Conservation (phyloP, 2,113 vertebrate species). For the Trachemys scripta region DNA sequence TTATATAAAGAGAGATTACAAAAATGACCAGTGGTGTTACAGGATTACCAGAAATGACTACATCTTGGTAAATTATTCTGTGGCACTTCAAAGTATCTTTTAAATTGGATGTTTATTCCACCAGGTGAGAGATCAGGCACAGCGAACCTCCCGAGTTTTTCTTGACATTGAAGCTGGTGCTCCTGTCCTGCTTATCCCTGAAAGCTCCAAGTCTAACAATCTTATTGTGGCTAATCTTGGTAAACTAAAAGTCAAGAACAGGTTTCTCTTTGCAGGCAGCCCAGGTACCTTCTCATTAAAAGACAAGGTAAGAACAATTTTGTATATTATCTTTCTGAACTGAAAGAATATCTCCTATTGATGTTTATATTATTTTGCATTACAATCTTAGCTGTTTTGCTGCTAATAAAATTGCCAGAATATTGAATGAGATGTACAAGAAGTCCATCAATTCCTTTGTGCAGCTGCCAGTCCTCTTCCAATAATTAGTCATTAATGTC, state of each 20-base stretch:
- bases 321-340: neutral
- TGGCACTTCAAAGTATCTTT: neutral
- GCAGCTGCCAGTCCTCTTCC: neutral
- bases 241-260: conserved; percentile 93
- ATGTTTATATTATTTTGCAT: neutral
- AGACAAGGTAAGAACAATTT: conserved; percentile 90
- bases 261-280: conserved; percentile 88
- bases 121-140: conserved; percentile 93
- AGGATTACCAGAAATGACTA: neutral
- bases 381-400: neutral
- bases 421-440: neutral
- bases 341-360: neutral
- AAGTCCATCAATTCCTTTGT: neutral
- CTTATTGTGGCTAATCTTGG: conserved; percentile 96
- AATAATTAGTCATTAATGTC: neutral
- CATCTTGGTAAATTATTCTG: neutral
- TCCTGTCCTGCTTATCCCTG: conserved; percentile 95
- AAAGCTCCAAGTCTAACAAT: conserved; percentile 91
- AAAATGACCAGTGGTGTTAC: neutral
- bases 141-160: conserved; percentile 89
- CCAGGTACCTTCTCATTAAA: conserved; percentile 90
- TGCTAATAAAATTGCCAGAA: neutral
- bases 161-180: conserved; percentile 96
- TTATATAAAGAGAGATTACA: neutral
- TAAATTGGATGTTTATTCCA: neutral